Base-by-base conservation (phyloP, 2,113 vertebrate species). In the Tursiops truncatus region DNA sequence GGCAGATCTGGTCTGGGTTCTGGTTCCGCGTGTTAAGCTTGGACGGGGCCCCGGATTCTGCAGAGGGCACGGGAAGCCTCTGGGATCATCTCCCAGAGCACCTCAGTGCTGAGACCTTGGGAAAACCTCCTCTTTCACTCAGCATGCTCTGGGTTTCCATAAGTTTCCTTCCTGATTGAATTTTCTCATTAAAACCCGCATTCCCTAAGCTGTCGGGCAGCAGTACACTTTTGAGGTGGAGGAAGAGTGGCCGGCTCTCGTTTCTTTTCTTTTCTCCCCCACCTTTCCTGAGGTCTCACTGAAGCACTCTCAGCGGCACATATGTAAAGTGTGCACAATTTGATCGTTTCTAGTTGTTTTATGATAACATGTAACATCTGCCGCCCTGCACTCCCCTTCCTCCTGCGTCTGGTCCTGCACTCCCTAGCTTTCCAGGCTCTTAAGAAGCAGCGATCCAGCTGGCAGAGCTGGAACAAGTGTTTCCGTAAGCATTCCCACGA, bases 361-460 rank as follows among this genome's bases (percentile, higher is more conserved):
- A 70, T 4, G 82, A 83, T 50, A 53, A 58, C 86, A 6, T 1
- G 1, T 8, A 88, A n/a, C 95, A 82, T 94, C 97, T 95, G 94
- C 95, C 84, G 62, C 53, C 12, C 6, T 11, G 65, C 25, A 1
- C 53, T 26, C 21, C 28, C 38, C 21, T 1, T 25, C 73, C 63
- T 47, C 73, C 83, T 1, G 36, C 6, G 50, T 31, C 73, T 23
- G 38, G 11, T 70, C 65, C 63, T 17, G 20, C 56, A 26, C 92
- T 60, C 96, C 86, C 7, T 2, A 5, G 71, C 81, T 36, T 89
- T 95, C 91, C 97, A 96, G 85, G 92, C 83, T 68, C 65, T 56
- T 63, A 0, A 53, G 83, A n/a, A 96, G 91, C 89, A n/a, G 93
- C 50, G 62, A 74, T 91, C 96, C 98, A 98, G 95, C 98, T 98